Percentiles rank a stretch among this genome's conserved stretches.
Evolutionary conservation across 2,113 vertebrate genomes (phyloP).

Genomic region (Daphoenositta chrysoptera): DNA sequence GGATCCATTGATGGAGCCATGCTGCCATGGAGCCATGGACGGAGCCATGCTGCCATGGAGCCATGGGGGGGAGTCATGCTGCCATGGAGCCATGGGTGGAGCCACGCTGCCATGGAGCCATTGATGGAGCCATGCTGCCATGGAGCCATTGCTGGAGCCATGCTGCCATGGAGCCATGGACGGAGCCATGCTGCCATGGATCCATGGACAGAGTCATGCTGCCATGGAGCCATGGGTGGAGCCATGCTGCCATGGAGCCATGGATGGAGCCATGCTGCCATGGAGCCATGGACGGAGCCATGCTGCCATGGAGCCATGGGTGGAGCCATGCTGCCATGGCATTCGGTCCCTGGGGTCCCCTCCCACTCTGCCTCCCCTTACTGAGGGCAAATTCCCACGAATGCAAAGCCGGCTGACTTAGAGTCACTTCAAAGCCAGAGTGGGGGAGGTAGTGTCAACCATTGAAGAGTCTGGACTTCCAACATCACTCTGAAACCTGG

Average conservation of each 20-base stretch:
- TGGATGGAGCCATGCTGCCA: background rate
- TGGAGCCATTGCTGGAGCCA: too few relatives aligned
- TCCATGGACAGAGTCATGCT: background rate
- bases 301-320: background rate
- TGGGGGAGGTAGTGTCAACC: background rate
- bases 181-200: background rate
- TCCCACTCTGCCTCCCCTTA: background rate
- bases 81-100: too few relatives aligned
- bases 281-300: background rate
- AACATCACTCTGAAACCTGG: background rate
- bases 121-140: too few relatives aligned
- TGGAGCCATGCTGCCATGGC: background rate
- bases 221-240: background rate
- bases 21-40: too few relatives aligned
- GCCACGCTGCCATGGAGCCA: too few relatives aligned
- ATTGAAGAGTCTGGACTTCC: background rate
- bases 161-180: background rate
- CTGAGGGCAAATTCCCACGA: accelerated
- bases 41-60: too few relatives aligned
- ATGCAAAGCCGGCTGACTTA: background rate
- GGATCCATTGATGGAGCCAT: too few relatives aligned
- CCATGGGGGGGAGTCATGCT: too few relatives aligned
- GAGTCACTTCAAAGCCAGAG: background rate
- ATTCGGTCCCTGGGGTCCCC: accelerated
- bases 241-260: background rate